These are phyloP conservation scores for Prionchulus punctatus DNA, from an alignment of 2,888 invertebrate species.

Conservation along the genomic window DNA sequence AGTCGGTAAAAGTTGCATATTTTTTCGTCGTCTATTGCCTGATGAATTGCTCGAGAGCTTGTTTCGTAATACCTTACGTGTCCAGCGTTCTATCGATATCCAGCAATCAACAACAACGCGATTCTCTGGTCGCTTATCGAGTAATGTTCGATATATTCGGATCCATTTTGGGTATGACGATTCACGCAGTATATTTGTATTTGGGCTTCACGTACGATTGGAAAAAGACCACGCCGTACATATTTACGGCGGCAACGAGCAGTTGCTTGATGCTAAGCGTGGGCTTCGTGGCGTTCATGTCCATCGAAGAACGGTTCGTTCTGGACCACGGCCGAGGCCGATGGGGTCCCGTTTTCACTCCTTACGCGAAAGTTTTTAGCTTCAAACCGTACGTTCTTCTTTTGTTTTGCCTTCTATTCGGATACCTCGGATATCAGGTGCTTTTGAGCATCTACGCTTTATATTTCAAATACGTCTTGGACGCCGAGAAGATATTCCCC, in stretches of 20 bases:
- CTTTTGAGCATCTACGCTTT: slow-evolving; percentile 4
- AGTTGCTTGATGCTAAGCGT: neutral
- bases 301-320: neutral
- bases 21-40: slow-evolving; percentile 3
- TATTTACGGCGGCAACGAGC: neutral
- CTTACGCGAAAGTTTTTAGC: neutral
- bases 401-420: neutral
- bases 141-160: neutral
- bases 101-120: slow-evolving; percentile 1
- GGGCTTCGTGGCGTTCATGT: neutral
- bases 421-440: neutral
- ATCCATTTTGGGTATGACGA: neutral
- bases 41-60: neutral
- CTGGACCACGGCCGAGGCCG: neutral
- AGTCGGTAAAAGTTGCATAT: too few relatives aligned
- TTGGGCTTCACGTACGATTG: neutral
- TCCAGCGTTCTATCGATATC: neutral
- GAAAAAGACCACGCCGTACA: neutral
- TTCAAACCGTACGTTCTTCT: neutral
- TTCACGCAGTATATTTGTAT: neutral
- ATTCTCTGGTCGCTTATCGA: neutral
- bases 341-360: too few relatives aligned
- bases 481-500: neutral
- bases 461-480: slow-evolving; percentile 1
- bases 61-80: slow-evolving; percentile 2